phyloP scores from a whole-genome alignment of 2,797 vertebrate genomes.

The Sebastiscus tertius region DNA sequence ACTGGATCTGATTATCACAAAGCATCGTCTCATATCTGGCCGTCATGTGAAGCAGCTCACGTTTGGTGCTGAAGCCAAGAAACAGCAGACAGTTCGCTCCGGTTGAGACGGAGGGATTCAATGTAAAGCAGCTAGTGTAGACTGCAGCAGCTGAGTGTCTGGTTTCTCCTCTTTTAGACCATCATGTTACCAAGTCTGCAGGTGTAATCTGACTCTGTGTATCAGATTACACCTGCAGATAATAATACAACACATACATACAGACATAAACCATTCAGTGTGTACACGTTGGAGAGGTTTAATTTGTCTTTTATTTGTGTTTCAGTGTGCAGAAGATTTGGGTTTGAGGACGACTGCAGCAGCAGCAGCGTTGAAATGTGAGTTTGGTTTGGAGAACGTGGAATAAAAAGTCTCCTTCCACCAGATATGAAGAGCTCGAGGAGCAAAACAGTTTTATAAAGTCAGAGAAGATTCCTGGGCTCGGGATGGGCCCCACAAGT shows the following conservation, averaged over 20 bases:
- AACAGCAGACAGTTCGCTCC: background rate
- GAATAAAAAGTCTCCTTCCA: background rate
- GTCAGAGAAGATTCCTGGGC: background rate
- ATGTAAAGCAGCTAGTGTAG: background rate
- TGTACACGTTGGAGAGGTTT: background rate
- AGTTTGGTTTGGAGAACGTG: background rate
- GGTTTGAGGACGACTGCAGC: too few species aligned
- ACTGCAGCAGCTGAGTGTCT: background rate
- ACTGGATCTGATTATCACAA: background rate
- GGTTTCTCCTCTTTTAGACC: background rate
- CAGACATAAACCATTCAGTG: background rate
- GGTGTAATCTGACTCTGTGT: slow-evolving; percentile 34
- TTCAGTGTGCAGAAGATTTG: background rate
- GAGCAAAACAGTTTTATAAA: background rate
- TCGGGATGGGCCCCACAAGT: background rate
- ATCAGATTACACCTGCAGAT: slow-evolving; percentile 24
- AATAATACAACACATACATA: background rate
- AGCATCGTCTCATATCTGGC: background rate
- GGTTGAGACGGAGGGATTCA: background rate
- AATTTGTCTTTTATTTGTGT: background rate
- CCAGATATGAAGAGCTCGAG: background rate
- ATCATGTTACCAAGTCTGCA: background rate
- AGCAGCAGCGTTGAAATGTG: background rate
- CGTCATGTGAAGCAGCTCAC: background rate
- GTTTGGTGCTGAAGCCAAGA: background rate